Evolutionary conservation across 2,797 vertebrate genomes (phyloP), one percentile per base, ranked within the genome.

Genomic region (Rhinogobio ventralis): DNA sequence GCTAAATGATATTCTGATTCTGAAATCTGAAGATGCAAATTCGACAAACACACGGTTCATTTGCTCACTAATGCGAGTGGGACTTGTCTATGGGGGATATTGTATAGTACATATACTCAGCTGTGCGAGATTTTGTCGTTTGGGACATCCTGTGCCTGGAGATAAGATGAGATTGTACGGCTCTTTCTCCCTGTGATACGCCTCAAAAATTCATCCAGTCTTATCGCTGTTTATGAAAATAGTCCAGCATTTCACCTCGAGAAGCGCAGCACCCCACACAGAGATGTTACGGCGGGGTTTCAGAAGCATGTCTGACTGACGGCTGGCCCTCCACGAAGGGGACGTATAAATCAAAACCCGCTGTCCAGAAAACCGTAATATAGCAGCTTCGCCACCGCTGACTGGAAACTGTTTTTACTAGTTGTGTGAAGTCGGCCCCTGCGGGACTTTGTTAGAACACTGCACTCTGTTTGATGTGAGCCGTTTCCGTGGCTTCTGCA

Each of bases 181-280:
- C 86, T 82, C 79, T 69, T 82, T 76, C 72, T 28, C 79, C 69
- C 60, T 69, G 69, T 81, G 71, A 83, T 62, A 74, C 73, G n/a
- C 30, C 49, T 49, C 84, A 55, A 76, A 89, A 90, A 88, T 88
- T 51, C 36, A 90, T 86, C 85, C 85, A 66, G 85, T 83, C 81
- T 90, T 86, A 90, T 91, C 81, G 77, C 68, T 88, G 88, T 91
- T 91, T 86, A 90, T 89, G 86, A 92, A 90, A 82, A 90, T 86
- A 75, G 68, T 81, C 69, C 71, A 57, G 80, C 57, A 49, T 46
- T 45, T 45, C n/a, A 81, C 81, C 81, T 88, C n/a, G 39, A 86
- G 60, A 85, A 76, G 72, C 51, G 36, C 67, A 11, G 71, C 19
- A 25, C 46, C 72, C 79, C 28, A 57, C 39, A 68, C 79, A 51